Base-by-base conservation (phyloP, 2,797 vertebrate genomes). In the Ibycter americanus region DNA sequence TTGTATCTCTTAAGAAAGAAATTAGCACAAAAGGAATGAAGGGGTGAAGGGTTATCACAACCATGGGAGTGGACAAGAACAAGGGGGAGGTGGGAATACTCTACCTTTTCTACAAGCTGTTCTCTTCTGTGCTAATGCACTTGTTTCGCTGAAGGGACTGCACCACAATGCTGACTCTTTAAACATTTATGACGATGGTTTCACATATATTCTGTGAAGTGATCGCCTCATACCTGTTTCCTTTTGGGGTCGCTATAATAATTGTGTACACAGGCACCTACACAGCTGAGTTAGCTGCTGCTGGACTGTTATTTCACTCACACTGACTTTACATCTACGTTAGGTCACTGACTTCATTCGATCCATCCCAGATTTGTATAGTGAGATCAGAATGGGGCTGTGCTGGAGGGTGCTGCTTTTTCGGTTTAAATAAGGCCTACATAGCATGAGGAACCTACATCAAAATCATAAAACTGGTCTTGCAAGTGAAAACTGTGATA, bases 1-100 rank as follows among this genome's bases (percentile, higher is more conserved):
- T 92, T 26, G n/a, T 78, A 59, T 90, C 38, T 34, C 67, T 95
- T 93, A 94, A 90, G 61, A 96, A 94, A 94, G 76, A 96, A 97
- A 97, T 89, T 85, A 91, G 15, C 36, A 79, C 66, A 49, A 81
- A 96, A 95, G 84, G 36, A 95, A 91, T 86, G 76, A 92, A 95
- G 55, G 32, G 54, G 78, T 63, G 55, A 94, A 93, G 76, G 62
- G 82, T 96, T 96, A 82, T 85, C 86, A 82, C 34, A 88, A n/a
- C 47, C n/a, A 47, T 85, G 71, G 62, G 52, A 96, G 83, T 46
- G 59, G 87, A 83, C 16, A 47, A 87, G 89, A 86, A 3, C 11
- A 32, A 83, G 49, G 29, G 34, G 27, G 58, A 92, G 52, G 55
- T 49, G 46, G 70, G 80, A 89, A 76, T 42, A 46, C 13, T 84